Evolutionary conservation across 2,888 invertebrate genomes (phyloP).

Genomic region (Mechanitis mazaeus): DNA sequence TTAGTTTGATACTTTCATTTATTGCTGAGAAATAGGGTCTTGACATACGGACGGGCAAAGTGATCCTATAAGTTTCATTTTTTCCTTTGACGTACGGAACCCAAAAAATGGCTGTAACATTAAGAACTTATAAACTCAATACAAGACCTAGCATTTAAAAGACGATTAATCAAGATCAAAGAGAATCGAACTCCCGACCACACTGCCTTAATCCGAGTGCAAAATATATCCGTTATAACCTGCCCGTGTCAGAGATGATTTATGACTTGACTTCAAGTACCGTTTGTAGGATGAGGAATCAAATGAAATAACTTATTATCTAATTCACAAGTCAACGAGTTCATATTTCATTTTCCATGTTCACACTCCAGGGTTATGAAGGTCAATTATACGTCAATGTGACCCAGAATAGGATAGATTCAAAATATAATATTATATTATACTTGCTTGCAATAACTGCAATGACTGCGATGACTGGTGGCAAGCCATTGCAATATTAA

Average conservation of each 20-base stretch:
- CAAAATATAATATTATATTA: too few relatives aligned
- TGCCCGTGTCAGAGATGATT: conserved; percentile 35
- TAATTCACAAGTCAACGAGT: conserved; percentile 5
- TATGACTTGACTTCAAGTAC: conserved; percentile 33
- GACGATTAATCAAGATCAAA: conserved; percentile 25
- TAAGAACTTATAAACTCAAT: neutral
- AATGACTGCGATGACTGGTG: too few relatives aligned
- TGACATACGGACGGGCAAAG: too few relatives aligned
- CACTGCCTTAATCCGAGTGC: conserved; percentile 26
- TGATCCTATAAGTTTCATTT: too few relatives aligned
- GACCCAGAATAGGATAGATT: conserved; percentile 16
- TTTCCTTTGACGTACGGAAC: too few relatives aligned
- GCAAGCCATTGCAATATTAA: too few relatives aligned
- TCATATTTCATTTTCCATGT: conserved; percentile 11
- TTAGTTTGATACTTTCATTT: too few relatives aligned
- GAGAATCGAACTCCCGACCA: conserved; percentile 29
- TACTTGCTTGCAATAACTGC: too few relatives aligned
- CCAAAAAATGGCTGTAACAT: too few relatives aligned
- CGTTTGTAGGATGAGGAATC: conserved; percentile 14
- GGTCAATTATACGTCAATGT: conserved; percentile 18
- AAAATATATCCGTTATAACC: conserved; percentile 30
- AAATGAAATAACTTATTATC: conserved; percentile 9
- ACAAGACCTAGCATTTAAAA: conserved; percentile 16
- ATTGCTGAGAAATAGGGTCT: too few relatives aligned
- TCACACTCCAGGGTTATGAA: conserved; percentile 9